Evolutionary conservation across 2,113 vertebrate genomes (phyloP).

Genomic region (Oryzias woworae): DNA sequence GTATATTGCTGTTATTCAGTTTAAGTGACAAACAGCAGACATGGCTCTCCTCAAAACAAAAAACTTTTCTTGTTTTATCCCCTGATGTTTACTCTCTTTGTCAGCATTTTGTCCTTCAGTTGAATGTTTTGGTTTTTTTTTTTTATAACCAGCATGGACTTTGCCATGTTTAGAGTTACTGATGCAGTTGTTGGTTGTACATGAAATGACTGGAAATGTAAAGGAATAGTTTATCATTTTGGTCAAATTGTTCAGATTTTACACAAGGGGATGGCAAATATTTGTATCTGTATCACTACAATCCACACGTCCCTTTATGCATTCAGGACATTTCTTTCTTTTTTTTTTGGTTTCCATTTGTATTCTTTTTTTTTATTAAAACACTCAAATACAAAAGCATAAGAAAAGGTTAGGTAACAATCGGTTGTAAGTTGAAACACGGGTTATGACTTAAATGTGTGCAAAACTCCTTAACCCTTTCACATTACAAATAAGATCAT

Average conservation of each 20-base stretch:
- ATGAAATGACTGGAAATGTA: conserved; percentile 3
- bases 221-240: conserved; percentile 32
- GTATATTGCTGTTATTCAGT: conserved; percentile 6
- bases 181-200: conserved; percentile 1
- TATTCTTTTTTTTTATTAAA: not conserved
- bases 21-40: conserved; percentile 42
- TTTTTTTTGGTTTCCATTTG: not conserved
- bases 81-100: not conserved
- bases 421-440: no score
- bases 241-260: no score
- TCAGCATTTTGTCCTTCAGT: conserved; percentile 16
- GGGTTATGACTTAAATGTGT: no score
- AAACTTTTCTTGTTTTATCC: conserved; percentile 13
- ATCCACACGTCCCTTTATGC: not conserved
- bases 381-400: not conserved
- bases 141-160: conserved; percentile 1
- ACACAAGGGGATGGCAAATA: not conserved
- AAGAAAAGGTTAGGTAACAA: not conserved
- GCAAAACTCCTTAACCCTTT: no score
- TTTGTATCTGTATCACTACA: not conserved
- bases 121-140: not conserved
- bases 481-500: not conserved
- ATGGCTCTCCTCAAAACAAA: conserved; percentile 2
- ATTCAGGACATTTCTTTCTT: no score
- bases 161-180: conserved; percentile 5